Percentiles rank a stretch among this genome's conserved stretches.
These are phyloP conservation scores for Temnothorax unifasciatus DNA, from an alignment of 2,888 invertebrate genomes.

Conservation along the genomic window DNA sequence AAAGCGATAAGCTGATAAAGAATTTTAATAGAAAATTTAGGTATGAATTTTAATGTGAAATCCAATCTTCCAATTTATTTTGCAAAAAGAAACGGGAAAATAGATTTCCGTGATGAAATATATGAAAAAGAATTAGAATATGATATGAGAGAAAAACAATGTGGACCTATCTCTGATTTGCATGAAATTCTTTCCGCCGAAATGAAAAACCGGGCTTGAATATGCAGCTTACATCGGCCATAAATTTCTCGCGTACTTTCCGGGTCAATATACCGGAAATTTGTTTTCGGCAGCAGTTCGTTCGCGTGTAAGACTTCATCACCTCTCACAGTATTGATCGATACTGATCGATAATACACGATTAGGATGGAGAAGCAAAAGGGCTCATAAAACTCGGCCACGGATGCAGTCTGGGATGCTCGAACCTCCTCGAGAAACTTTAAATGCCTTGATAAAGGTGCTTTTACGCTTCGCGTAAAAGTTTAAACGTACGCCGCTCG, in stretches of 20 bases:
- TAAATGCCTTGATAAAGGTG: constrained; percentile 29
- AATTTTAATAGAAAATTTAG: constrained; percentile 13
- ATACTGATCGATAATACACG: constrained; percentile 54
- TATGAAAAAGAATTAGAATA: constrained; percentile 41
- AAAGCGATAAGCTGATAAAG: not conserved
- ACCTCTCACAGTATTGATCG: constrained; percentile 39
- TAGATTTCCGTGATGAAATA: constrained; percentile 33
- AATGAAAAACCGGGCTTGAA: constrained; percentile 43
- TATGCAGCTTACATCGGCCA: constrained; percentile 49
- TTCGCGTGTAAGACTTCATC: constrained; percentile 38
- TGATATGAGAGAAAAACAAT: constrained; percentile 35
- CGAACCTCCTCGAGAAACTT: constrained; percentile 43
- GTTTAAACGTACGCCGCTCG: constrained; percentile 24
- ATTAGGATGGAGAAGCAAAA: constrained; percentile 45
- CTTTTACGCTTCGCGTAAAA: constrained; percentile 36
- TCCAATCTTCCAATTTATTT: not conserved
- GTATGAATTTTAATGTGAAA: not conserved
- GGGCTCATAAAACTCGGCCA: constrained; percentile 42
- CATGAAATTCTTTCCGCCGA: constrained; percentile 35
- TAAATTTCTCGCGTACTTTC: constrained; percentile 54
- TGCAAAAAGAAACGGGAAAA: not conserved
- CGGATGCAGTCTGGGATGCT: constrained; percentile 4
- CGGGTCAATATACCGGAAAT: constrained; percentile 53
- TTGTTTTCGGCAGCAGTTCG: constrained; percentile 46
- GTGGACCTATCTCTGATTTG: constrained; percentile 40